Evolutionary conservation across 2,113 vertebrate genomes (phyloP).

Genomic region (Myodes glareolus): DNA sequence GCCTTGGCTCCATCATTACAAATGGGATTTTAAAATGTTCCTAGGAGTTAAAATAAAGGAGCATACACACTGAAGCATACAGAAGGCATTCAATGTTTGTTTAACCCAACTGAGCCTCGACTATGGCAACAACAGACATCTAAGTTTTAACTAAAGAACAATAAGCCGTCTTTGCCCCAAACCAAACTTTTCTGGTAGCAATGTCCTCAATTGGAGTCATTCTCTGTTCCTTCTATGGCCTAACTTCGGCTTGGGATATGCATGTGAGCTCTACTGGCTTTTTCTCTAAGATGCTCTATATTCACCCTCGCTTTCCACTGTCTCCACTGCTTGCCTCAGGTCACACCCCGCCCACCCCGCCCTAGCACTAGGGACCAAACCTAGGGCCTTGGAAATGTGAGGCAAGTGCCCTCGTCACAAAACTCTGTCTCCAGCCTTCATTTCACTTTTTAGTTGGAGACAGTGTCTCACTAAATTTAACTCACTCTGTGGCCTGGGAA

Average conservation of each 20-base stretch:
- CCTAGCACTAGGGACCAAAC: not conserved
- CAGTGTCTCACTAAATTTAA: not conserved
- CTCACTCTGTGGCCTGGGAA: not conserved
- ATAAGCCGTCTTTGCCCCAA: not conserved
- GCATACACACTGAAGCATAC: not conserved
- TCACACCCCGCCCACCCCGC: not conserved
- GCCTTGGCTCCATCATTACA: not conserved
- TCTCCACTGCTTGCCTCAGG: not conserved
- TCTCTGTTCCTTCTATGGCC: conserved; percentile 9
- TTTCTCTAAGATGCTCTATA: not conserved
- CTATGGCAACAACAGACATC: not conserved
- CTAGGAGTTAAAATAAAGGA: not conserved
- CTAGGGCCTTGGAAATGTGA: too few species aligned
- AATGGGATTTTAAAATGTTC: not conserved
- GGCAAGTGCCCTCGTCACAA: not conserved
- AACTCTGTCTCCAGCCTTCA: not conserved
- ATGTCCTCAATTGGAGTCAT: not conserved
- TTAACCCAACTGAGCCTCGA: not conserved
- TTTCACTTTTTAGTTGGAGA: not conserved
- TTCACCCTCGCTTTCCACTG: not conserved
- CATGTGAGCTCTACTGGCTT: not conserved
- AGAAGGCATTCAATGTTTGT: not conserved
- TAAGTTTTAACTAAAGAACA: conserved; percentile 42
- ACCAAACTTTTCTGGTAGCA: not conserved
- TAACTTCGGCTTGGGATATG: not conserved